These are phyloP conservation scores for Manis crassicaudata DNA, from an alignment of 2,797 vertebrate genomes.

Conservation along the genomic window DNA sequence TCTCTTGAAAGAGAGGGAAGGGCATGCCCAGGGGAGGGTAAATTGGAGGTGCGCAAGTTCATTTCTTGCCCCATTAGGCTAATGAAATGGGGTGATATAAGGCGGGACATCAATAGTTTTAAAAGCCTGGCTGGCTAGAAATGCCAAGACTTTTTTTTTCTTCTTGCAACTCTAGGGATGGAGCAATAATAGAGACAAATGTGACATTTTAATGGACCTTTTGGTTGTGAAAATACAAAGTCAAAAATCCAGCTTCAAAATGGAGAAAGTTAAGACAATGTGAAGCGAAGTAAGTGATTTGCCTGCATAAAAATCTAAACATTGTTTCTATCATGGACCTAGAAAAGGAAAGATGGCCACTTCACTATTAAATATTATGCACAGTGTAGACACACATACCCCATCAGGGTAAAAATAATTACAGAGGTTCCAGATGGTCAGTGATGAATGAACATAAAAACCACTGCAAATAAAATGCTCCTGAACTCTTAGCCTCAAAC, in stretches of 20 bases:
- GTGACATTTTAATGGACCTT: background rate
- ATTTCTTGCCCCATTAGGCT: conserved; percentile 35
- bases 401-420: background rate
- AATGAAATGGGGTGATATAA: conserved; percentile 27
- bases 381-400: background rate
- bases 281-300: background rate
- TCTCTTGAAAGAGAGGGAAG: background rate
- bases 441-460: conserved; percentile 17
- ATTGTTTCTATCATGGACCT: background rate
- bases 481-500: conserved; percentile 59
- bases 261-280: background rate
- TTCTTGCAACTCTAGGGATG: background rate
- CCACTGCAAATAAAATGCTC: conserved; percentile 58
- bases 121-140: conserved; percentile 63
- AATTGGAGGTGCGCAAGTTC: background rate
- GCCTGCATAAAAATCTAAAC: background rate
- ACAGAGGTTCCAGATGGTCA: background rate
- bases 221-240: background rate
- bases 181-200: background rate
- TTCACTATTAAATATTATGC: background rate
- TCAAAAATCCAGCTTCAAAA: background rate
- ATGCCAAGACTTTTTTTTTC: background rate
- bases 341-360: background rate
- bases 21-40: background rate
- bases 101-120: conserved; percentile 54